Base-by-base conservation (phyloP, 1,140 invertebrate species). In the Drosophila bocqueti region DNA sequence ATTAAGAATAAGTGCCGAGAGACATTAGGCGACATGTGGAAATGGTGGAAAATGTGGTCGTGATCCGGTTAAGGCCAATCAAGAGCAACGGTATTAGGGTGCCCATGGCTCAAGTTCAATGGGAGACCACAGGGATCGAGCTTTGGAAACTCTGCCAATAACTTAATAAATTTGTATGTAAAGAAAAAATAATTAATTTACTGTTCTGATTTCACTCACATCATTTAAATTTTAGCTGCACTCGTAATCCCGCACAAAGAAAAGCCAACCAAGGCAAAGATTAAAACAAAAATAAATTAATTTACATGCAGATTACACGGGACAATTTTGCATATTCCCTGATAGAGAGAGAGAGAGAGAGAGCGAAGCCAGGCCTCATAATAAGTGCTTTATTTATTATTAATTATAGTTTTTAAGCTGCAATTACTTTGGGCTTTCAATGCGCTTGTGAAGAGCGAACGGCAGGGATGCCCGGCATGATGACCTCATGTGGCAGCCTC, bases 1-100 rank as follows among this genome's bases (percentile, higher is more conserved):
- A 87, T 83, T 81, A 73, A 72, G 67, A 77, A 54, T 78, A 60
- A 81, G 71, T 81, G 62, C 49, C 66, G 24, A 47, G 38, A 59
- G 60, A 66, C 72, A 80, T 78, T 57, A 79, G 58, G 55, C 65
- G 76, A 57, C 67, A 73, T 43, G 45, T 72, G 43, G 21, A 60
- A 72, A 49, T 49, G 66, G 38, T 15, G 36, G 54, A 50, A 24
- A 49, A 59, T 60, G 67, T 72, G 67, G 13, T n/a, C 24, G n/a
- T 24, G 67, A 43, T 61, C 71, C 55, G 71, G 69, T 50, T 47
- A 26, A 13, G 36, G 66, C 21, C 63, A 69, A 45, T 69, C 47
- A 18, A 29, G 66, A 38, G 21, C 61, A 7, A 18, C 34, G 7
- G 10, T 10, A 69, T 54, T 43, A 61, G 8, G 43, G 34, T 43